phyloP scores from a whole-genome alignment of 2,888 invertebrate species.

The Pterostichus madidus region DNA sequence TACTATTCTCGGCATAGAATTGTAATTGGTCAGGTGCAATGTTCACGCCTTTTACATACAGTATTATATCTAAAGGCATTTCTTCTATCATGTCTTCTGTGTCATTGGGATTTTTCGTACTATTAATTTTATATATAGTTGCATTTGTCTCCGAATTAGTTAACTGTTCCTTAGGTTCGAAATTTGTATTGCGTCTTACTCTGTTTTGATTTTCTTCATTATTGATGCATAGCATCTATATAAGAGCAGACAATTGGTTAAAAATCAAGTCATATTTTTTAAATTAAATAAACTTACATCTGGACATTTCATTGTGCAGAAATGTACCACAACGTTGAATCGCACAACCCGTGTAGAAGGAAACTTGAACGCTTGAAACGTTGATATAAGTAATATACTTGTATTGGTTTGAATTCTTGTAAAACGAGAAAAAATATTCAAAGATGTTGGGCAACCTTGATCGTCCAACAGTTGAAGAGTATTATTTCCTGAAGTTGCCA shows the following conservation, averaged over 20 bases:
- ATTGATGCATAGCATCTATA: constrained; percentile 59
- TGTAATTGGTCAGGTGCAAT: constrained; percentile 83
- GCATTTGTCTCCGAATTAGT: constrained; percentile 55
- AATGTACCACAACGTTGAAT: constrained; percentile 90
- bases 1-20: constrained; percentile 81
- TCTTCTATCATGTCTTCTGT: constrained; percentile 73
- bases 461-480: constrained; percentile 87
- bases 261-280: neutral
- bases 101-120: constrained; percentile 67
- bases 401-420: constrained; percentile 74
- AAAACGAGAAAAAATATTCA: constrained; percentile 78
- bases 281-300: constrained; percentile 77
- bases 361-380: constrained; percentile 93
- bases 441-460: constrained; percentile 89
- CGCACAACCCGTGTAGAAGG: constrained; percentile 89
- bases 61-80: constrained; percentile 80
- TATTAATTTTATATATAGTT: constrained; percentile 67
- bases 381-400: constrained; percentile 79
- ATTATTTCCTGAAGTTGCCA: constrained; percentile 89
- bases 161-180: constrained; percentile 14
- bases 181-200: constrained; percentile 73
- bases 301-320: constrained; percentile 86
- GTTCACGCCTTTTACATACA: constrained; percentile 80
- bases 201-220: constrained; percentile 33
- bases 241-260: constrained; percentile 47